Evolutionary conservation across 2,113 vertebrate genomes (phyloP).

Genomic region (human): GRCh38 chr4:149904501-149905000

Average conservation of each 20-base stretch:
- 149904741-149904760: background rate
- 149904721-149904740: background rate
- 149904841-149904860: background rate
- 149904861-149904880: slow-evolving; percentile 29
- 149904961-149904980: slow-evolving; percentile 55
- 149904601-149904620: background rate
- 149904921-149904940: slow-evolving; percentile 35
- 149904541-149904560: background rate
- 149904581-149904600: background rate
- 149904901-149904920: slow-evolving; percentile 35
- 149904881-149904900: slow-evolving; percentile 37
- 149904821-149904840: slow-evolving; percentile 48
- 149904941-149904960: slow-evolving; percentile 26
- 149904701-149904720: background rate
- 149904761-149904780: background rate
- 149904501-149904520: background rate
- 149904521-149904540: background rate
- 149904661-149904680: background rate
- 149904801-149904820: slow-evolving; percentile 37
- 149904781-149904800: slow-evolving; percentile 35
- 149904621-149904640: background rate
- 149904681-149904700: background rate
- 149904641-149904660: background rate
- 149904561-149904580: background rate
- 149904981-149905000: slow-evolving; percentile 56